phyloP scores from a whole-genome alignment of 2,888 invertebrate genomes.

The Pachydiplax longipennis region DNA sequence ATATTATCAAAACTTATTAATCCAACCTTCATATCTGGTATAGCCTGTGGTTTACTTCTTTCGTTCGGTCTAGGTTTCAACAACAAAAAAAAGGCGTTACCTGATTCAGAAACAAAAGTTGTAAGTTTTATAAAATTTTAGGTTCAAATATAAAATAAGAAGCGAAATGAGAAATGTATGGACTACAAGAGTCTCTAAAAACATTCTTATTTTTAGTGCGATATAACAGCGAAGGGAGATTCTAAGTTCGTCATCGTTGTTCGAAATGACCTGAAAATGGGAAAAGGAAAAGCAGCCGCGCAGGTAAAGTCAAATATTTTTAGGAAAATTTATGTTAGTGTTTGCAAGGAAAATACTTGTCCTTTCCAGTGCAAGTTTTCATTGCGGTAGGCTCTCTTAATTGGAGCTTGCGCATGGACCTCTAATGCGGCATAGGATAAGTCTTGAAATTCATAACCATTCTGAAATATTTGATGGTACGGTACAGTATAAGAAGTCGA shows the following conservation, averaged over 20 bases:
- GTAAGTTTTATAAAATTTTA: background rate
- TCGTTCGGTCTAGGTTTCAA: background rate
- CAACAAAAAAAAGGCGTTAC: background rate
- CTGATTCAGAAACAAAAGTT: background rate
- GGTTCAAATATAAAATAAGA: too few species aligned
- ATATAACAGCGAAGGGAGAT: conserved; percentile 64
- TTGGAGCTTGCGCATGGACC: too few species aligned
- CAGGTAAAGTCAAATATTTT: conserved; percentile 63
- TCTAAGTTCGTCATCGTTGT: conserved; percentile 87
- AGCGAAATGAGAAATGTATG: background rate
- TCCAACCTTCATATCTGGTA: conserved; percentile 1
- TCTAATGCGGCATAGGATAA: too few species aligned
- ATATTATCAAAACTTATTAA: background rate
- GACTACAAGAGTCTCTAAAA: background rate
- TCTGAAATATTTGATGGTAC: too few species aligned
- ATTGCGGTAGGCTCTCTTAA: too few species aligned
- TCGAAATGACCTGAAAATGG: conserved; percentile 91
- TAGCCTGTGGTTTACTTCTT: background rate
- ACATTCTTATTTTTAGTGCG: conserved; percentile 53
- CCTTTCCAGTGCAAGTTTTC: too few species aligned
- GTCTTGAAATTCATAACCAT: too few species aligned
- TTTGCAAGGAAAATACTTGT: too few species aligned
- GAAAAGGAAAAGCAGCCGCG: conserved; percentile 92
- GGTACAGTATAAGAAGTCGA: too few species aligned
- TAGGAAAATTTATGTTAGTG: too few species aligned